Evolutionary conservation across 2,113 vertebrate genomes (phyloP).

Genomic region (Ovis canadensis): DNA sequence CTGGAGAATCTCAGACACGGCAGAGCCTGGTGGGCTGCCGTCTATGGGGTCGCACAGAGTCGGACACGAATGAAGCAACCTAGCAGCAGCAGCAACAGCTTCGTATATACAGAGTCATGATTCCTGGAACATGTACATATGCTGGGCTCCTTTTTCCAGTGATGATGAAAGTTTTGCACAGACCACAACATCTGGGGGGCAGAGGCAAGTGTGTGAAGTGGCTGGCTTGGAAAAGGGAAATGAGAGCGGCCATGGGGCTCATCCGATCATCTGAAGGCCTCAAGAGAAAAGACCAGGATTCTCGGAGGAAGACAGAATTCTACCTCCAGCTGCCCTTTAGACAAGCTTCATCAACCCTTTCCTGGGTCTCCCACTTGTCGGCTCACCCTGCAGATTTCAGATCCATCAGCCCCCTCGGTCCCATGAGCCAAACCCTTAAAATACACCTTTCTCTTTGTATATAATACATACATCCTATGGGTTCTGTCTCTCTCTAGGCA

Average conservation of each 20-base stretch:
- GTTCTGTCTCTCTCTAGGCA: not conserved
- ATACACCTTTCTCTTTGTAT: not conserved
- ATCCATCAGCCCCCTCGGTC: not conserved
- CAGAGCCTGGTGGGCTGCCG: too few species aligned
- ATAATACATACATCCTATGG: not conserved
- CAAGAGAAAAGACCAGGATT: not conserved
- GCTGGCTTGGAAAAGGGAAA: not conserved
- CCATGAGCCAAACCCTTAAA: not conserved
- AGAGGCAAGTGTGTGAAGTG: not conserved
- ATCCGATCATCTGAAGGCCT: not conserved
- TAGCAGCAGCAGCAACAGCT: too few species aligned
- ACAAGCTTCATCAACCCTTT: not conserved
- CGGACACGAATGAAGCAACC: too few species aligned
- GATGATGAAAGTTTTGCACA: not conserved
- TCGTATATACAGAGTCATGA: not conserved
- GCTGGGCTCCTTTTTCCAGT: not conserved
- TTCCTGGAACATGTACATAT: not conserved
- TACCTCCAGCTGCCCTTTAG: not conserved
- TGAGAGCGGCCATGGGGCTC: not conserved
- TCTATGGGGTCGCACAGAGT: too few species aligned
- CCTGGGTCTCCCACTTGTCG: too few species aligned
- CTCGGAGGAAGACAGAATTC: not conserved
- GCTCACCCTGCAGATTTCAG: not conserved
- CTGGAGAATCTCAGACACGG: too few species aligned
- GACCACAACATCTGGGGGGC: not conserved